Percentiles rank a stretch among this genome's conserved stretches.
phyloP scores from a whole-genome alignment of 2,888 invertebrate genomes.

The Synergus laeviventris region DNA sequence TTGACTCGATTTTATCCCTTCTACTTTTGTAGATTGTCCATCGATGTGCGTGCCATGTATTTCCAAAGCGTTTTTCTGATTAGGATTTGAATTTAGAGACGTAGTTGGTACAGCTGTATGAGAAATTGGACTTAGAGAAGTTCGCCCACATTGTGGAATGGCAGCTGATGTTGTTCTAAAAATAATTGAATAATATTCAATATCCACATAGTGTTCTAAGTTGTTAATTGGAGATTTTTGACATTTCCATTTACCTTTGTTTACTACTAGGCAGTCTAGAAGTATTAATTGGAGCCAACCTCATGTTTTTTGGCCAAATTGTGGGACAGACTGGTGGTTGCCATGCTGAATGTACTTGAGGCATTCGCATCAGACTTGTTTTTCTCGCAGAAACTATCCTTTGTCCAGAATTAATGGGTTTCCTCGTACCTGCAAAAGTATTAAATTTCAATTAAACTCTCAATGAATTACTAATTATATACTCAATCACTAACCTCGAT shows the following conservation, averaged over 20 bases:
- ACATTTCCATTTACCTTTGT: constrained; percentile 61
- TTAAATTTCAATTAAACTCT: background rate
- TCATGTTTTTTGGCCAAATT: constrained; percentile 70
- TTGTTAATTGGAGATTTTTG: too few species aligned
- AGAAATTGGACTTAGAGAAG: constrained; percentile 68
- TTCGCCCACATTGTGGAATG: constrained; percentile 58
- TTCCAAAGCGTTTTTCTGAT: constrained; percentile 55
- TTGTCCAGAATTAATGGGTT: constrained; percentile 42
- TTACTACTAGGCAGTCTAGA: constrained; percentile 68
- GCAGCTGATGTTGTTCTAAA: constrained; percentile 56
- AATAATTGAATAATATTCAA: constrained; percentile 12
- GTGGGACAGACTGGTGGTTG: constrained; percentile 66
- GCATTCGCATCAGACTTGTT: constrained; percentile 57
- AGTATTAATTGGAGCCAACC: constrained; percentile 71
- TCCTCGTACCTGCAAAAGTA: background rate
- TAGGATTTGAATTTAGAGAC: constrained; percentile 52
- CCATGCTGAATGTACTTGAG: constrained; percentile 70
- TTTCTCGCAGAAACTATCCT: constrained; percentile 57
- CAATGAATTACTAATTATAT: constrained; percentile 1
- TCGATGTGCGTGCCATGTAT: constrained; percentile 66
- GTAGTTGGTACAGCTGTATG: constrained; percentile 57
- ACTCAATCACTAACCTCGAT: constrained; percentile 58
- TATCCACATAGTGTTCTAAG: background rate
- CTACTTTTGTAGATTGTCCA: constrained; percentile 52
- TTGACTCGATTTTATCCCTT: constrained; percentile 55